Percentiles rank a stretch among this genome's conserved stretches.
Conservation (phyloP, 2,113 vertebrate genomes). For the Oostethus manadensis region DNA sequence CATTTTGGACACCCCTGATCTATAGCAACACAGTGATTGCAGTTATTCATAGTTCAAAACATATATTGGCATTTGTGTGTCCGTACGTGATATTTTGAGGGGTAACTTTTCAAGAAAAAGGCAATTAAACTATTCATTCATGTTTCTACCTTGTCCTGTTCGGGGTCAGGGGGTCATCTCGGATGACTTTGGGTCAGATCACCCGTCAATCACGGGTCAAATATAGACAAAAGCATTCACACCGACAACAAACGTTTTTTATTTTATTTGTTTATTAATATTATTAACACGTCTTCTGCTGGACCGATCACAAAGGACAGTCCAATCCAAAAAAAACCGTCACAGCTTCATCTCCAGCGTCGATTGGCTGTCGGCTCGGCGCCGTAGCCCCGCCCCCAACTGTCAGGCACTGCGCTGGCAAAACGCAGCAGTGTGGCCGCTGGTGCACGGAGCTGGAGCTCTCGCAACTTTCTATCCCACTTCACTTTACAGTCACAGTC, state of each 20-base stretch:
- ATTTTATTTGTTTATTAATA: too few relatives aligned
- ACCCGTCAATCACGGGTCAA: neutral
- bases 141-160: too few relatives aligned
- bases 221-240: neutral
- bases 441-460: slow-evolving; percentile 34
- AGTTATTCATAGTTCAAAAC: too few relatives aligned
- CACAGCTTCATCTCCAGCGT: slow-evolving; percentile 20
- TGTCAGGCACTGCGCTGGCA: slow-evolving; percentile 52
- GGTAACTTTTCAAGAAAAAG: too few relatives aligned
- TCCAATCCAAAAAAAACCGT: slow-evolving; percentile 58
- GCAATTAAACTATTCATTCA: too few relatives aligned
- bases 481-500: neutral
- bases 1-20: too few relatives aligned
- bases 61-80: too few relatives aligned
- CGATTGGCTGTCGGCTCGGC: slow-evolving; percentile 53
- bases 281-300: slow-evolving; percentile 13
- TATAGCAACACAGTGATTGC: too few relatives aligned
- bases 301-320: slow-evolving; percentile 8
- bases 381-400: slow-evolving; percentile 50
- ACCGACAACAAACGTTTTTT: neutral
- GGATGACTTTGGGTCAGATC: too few relatives aligned
- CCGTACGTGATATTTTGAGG: too few relatives aligned
- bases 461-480: slow-evolving; percentile 37
- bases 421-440: slow-evolving; percentile 34
- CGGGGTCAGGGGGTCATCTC: too few relatives aligned